Base-by-base conservation (phyloP, 2,113 vertebrate genomes). In the Numenius arquata region DNA sequence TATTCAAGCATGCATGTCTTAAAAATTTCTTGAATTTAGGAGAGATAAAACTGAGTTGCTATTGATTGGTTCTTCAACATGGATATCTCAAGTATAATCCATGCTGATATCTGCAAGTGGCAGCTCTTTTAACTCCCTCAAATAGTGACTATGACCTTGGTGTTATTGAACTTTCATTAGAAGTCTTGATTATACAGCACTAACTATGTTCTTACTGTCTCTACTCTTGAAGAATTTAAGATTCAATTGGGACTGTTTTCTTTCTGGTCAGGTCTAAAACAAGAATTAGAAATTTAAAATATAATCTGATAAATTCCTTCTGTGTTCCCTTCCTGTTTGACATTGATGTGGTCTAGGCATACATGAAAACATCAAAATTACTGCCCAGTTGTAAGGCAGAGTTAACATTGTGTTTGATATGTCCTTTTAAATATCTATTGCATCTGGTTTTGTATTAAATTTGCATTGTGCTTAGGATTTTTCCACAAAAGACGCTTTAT, bases 1-100 rank as follows among this genome's bases (percentile, higher is more conserved):
- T 98, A 96, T 86, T 98, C 82, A 97, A 97, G 85, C 90, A 97
- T 15, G 4, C 41, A 81, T 94, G 45, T 95, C 91, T 97, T 97
- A 87, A 97, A 96, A 97, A 97, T 96, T 96, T 89, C 84, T 86
- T 97, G 71, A 94, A 95, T 41, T 95, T 96, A 93, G 48, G 77
- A 87, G 78, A 97, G 89, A 97, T 77, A 96, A 97, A 98, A 96
- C 94, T 90, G 75, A 81, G 45, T 95, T 97, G 75, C 32, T 97
- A 91, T 95, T 96, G 96, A 97, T 87, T 97, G 75, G 72, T 95
- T 97, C 84, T 89, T 86, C 34, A 61, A 29, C 58, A 90, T 77
- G 93, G 80, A 84, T 97, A 92, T 86, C 79, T 97, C 74, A 90
- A 73, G 68, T 88, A 75, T 89, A 97, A 96, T 91, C 62, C 84